A percentile compares a stretch with the other conserved stretches of the same genome.
Evolutionary conservation across 2,113 vertebrate genomes (phyloP).

Genomic region (Ictidomys tridecemlineatus): DNA sequence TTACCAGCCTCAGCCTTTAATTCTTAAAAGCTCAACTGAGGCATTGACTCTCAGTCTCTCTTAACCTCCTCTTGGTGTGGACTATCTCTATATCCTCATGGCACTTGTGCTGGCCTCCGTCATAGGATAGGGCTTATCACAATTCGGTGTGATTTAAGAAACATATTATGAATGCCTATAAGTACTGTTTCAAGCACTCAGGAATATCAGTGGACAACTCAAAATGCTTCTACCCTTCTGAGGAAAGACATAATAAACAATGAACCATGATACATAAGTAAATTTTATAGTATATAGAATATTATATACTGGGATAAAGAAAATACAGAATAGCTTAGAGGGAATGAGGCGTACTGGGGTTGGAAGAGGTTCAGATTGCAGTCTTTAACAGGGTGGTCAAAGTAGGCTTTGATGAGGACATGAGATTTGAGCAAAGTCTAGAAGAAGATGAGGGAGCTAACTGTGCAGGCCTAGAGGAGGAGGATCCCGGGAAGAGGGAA

Average conservation of each 20-base stretch:
- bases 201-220: slow-evolving; percentile 6
- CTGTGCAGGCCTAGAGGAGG: not conserved
- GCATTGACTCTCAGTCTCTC: not conserved
- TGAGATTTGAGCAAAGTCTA: not conserved
- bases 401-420: not conserved
- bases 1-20: not conserved
- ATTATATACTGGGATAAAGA: not conserved
- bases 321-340: not conserved
- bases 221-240: not conserved
- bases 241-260: slow-evolving; percentile 5
- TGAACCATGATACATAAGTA: not conserved
- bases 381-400: not conserved
- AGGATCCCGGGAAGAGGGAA: not conserved
- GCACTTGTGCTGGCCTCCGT: not conserved
- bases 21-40: not conserved
- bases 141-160: not conserved
- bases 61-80: not conserved
- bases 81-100: not conserved
- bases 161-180: not conserved
- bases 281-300: not conserved
- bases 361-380: not conserved
- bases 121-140: not conserved
- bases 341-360: not conserved
- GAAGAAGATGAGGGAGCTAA: not conserved
- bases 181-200: not conserved